Percentiles rank a stretch among this genome's conserved stretches.
These are phyloP conservation scores for Plebejus melissa DNA, from an alignment of 2,888 invertebrate species.

Conservation along the genomic window DNA sequence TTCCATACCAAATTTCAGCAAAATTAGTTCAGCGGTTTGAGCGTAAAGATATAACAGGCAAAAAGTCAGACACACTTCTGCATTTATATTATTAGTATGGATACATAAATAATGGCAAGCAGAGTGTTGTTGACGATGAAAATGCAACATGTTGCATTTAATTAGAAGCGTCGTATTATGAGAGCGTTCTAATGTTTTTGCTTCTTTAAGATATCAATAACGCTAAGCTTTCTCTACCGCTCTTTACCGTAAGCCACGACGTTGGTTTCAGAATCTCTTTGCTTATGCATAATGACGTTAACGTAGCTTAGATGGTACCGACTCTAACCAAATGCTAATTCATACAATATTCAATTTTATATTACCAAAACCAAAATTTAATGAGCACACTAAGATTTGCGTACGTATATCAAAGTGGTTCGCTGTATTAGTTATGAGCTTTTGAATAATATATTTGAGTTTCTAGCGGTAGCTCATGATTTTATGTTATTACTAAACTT, in stretches of 20 bases:
- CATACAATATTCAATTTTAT: constrained; percentile 25
- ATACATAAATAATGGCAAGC: neutral
- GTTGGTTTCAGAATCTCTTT: constrained; percentile 55
- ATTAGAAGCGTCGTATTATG: constrained; percentile 7
- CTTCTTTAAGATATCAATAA: constrained; percentile 29
- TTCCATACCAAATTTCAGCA: too few species aligned
- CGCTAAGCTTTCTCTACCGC: constrained; percentile 40
- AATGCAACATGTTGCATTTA: constrained; percentile 21
- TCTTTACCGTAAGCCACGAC: constrained; percentile 44
- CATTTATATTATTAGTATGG: neutral
- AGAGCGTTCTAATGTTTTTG: constrained; percentile 15
- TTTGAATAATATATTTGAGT: neutral
- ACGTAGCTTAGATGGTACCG: constrained; percentile 54
- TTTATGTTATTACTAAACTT: neutral
- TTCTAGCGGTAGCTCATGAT: neutral
- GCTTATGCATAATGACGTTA: constrained; percentile 64
- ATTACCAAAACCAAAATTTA: constrained; percentile 19
- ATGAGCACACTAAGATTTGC: neutral
- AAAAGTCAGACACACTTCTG: too few species aligned
- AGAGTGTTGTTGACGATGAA: neutral
- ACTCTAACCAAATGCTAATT: constrained; percentile 42
- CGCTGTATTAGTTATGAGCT: neutral
- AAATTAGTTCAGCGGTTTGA: too few species aligned
- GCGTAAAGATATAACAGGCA: too few species aligned
- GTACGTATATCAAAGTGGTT: neutral